These are phyloP conservation scores for Cerastis rubricosa DNA, from an alignment of 2,888 invertebrate species.

Conservation along the genomic window DNA sequence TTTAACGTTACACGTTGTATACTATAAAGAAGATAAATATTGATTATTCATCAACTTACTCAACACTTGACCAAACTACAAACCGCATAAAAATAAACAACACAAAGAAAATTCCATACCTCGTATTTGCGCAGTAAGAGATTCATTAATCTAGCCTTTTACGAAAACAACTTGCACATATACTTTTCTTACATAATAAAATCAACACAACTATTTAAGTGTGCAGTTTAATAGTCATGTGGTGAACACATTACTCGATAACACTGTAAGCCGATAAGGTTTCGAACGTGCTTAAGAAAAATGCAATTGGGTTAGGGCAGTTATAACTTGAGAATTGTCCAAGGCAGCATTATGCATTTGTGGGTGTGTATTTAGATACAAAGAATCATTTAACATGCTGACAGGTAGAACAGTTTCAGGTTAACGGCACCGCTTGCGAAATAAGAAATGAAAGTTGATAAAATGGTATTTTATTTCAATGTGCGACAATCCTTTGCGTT, in stretches of 20 bases:
- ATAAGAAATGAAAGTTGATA: conserved; percentile 6
- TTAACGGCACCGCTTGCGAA: conserved; percentile 11
- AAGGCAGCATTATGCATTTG: conserved; percentile 15
- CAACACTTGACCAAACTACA: conserved; percentile 23
- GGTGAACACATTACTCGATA: conserved; percentile 60
- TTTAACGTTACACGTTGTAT: too few species aligned
- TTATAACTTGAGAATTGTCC: conserved; percentile 28
- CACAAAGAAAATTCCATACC: conserved; percentile 21
- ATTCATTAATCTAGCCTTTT: conserved; percentile 29
- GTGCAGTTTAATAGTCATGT: conserved; percentile 56
- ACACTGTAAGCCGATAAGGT: conserved; percentile 43
- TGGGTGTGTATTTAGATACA: conserved; percentile 7
- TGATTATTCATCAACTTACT: conserved; percentile 25
- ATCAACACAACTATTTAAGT: conserved; percentile 45
- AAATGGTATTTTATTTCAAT: conserved; percentile 17
- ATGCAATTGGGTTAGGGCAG: conserved; percentile 74
- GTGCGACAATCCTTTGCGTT: neutral
- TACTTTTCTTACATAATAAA: conserved; percentile 44
- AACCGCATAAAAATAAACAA: conserved; percentile 20
- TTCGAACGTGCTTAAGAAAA: conserved; percentile 64
- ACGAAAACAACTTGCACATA: conserved; percentile 37
- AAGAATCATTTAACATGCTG: conserved; percentile 28
- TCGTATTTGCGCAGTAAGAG: conserved; percentile 37
- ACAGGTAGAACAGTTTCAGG: conserved; percentile 8
- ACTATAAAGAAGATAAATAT: too few species aligned